These are phyloP conservation scores for Phthorimaea operculella DNA, from an alignment of 1,140 invertebrate genomes.

Conservation along the genomic window DNA sequence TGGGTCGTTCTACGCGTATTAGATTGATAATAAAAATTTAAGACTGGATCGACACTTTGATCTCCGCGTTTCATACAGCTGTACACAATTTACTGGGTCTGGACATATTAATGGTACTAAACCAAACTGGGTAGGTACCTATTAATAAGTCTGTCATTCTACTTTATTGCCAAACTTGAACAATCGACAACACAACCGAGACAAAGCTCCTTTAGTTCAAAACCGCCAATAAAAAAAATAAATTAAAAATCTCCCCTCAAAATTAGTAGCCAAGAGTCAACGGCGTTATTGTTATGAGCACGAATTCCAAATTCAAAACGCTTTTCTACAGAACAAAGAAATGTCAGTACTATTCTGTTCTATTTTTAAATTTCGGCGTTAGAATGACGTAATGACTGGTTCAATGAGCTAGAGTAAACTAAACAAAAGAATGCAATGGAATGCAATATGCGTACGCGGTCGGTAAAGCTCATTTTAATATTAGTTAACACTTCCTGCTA, in stretches of 20 bases:
- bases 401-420: slow-evolving; percentile 3
- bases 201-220: slow-evolving; percentile 31
- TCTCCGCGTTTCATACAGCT: no score
- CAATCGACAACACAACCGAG: slow-evolving; percentile 20
- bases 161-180: slow-evolving; percentile 2
- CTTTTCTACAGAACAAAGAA: slow-evolving; percentile 43
- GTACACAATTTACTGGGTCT: no score
- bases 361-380: slow-evolving; percentile 46
- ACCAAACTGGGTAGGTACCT: background rate
- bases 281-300: slow-evolving; percentile 14
- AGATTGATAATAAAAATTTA: no score
- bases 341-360: slow-evolving; percentile 24
- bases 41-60: no score
- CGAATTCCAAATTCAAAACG: background rate
- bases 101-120: no score
- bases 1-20: no score
- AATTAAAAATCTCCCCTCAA: slow-evolving; percentile 31
- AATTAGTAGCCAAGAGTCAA: slow-evolving; percentile 24
- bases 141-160: background rate
- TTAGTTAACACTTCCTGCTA: no score
- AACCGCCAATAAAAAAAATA: slow-evolving; percentile 30
- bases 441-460: slow-evolving; percentile 11
- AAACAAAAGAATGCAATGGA: slow-evolving; percentile 24
- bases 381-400: slow-evolving; percentile 36
- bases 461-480: no score